A percentile compares a stretch with the other conserved stretches of the same genome.
These are phyloP conservation scores for Clanis bilineata DNA, from an alignment of 2,888 invertebrate genomes.

Conservation along the genomic window DNA sequence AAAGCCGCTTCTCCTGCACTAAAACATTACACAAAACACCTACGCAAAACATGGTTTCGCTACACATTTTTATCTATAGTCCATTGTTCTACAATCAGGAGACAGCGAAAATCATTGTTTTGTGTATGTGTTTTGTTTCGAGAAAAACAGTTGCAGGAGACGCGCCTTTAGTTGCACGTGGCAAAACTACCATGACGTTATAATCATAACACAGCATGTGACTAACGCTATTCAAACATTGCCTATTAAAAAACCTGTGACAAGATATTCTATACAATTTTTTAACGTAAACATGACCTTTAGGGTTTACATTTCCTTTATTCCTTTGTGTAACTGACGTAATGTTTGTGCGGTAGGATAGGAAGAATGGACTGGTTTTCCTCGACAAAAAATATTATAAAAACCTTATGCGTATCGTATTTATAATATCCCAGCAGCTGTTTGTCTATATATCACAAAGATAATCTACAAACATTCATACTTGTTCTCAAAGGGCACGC, in stretches of 20 bases:
- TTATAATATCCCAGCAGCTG: background rate
- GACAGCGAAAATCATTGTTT: too few relatives aligned
- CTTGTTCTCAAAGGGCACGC: too few relatives aligned
- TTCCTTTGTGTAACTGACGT: constrained; percentile 29
- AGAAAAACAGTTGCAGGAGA: too few relatives aligned
- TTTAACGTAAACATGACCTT: background rate
- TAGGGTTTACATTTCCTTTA: background rate
- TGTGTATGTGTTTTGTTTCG: too few relatives aligned
- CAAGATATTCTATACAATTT: background rate
- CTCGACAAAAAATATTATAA: constrained; percentile 48
- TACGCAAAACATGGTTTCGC: too few relatives aligned
- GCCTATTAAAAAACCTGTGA: background rate
- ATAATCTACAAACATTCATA: too few relatives aligned
- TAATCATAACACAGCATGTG: background rate
- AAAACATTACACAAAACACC: too few relatives aligned
- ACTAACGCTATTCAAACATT: background rate
- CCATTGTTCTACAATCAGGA: too few relatives aligned
- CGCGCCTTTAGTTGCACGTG: too few relatives aligned
- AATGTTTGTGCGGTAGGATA: constrained; percentile 33
- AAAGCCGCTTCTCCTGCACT: too few relatives aligned
- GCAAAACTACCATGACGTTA: too few relatives aligned
- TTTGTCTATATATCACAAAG: constrained; percentile 1
- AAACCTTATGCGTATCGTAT: constrained; percentile 26
- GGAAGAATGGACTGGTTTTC: constrained; percentile 53
- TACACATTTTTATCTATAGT: too few relatives aligned